These are phyloP conservation scores for Torymus tubicola DNA, from an alignment of 2,888 invertebrate species.

Conservation along the genomic window DNA sequence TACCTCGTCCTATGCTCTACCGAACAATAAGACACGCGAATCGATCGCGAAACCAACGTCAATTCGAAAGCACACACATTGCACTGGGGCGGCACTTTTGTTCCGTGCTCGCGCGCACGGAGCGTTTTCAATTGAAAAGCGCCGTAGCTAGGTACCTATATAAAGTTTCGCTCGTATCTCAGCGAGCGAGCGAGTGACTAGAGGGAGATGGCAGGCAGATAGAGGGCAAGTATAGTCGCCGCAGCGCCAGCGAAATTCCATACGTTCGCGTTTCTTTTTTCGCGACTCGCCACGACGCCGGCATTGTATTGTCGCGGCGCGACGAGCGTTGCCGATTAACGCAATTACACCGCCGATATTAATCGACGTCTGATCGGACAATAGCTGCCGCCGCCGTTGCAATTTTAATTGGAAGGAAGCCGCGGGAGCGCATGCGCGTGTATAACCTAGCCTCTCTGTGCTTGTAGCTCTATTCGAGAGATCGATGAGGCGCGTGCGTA, in stretches of 20 bases:
- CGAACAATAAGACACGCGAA: slow-evolving; percentile 25
- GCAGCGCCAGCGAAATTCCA: slow-evolving; percentile 29
- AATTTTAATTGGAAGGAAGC: slow-evolving; percentile 58
- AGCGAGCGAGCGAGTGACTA: slow-evolving; percentile 15
- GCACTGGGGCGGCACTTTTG: background rate
- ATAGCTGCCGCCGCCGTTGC: slow-evolving; percentile 41
- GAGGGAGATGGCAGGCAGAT: slow-evolving; percentile 38
- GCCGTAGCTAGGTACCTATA: background rate
- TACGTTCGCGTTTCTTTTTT: background rate
- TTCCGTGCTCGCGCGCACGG: no score
- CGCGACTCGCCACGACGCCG: background rate
- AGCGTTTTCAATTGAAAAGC: no score
- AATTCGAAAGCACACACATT: slow-evolving; percentile 21
- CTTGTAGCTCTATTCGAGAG: background rate
- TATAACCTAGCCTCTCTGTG: no score
- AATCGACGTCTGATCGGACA: slow-evolving; percentile 59
- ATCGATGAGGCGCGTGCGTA: slow-evolving; percentile 46
- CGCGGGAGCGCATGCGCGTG: background rate
- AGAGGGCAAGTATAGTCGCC: slow-evolving; percentile 12
- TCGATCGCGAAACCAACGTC: background rate
- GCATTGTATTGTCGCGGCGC: slow-evolving; percentile 52
- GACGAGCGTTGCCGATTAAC: slow-evolving; percentile 51
- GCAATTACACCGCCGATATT: slow-evolving; percentile 58
- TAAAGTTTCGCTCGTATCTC: slow-evolving; percentile 40
- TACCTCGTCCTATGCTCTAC: background rate